Evolutionary conservation across 2,888 invertebrate species (phyloP).

Genomic region (Malthinus seriepunctatus): DNA sequence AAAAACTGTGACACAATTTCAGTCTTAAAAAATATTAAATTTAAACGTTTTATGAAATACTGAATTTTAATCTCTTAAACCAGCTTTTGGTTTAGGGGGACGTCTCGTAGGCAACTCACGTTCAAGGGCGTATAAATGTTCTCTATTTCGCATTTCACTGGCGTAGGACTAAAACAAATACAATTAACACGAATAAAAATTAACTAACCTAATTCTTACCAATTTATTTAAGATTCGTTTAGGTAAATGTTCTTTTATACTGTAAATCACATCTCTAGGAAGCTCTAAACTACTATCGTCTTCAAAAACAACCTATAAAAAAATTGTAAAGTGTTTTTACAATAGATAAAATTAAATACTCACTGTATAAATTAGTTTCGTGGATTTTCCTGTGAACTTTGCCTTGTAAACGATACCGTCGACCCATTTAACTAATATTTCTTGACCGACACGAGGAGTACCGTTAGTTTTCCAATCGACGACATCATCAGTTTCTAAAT

Average conservation of each 20-base stretch:
- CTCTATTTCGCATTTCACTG: conserved; percentile 58
- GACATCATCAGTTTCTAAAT: conserved; percentile 60
- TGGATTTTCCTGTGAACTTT: conserved; percentile 20
- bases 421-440: conserved; percentile 60
- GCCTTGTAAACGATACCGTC: conserved; percentile 51
- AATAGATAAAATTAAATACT: neutral
- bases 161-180: conserved; percentile 55
- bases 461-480: conserved; percentile 48
- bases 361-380: conserved; percentile 25
- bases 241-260: conserved; percentile 14
- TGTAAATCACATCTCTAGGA: conserved; percentile 52
- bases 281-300: conserved; percentile 56
- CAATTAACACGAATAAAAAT: conserved; percentile 8
- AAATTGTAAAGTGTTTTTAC: conserved; percentile 8
- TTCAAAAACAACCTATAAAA: conserved; percentile 56
- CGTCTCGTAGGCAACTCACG: conserved; percentile 45
- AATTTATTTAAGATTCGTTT: conserved; percentile 17
- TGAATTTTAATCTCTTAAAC: no score
- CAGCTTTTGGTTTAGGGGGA: conserved; percentile 37
- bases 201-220: conserved; percentile 21
- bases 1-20: no score
- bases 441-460: conserved; percentile 49
- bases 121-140: conserved; percentile 57
- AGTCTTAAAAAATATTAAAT: no score
- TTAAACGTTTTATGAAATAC: no score